These are phyloP conservation scores for Morbakka virulenta DNA, from an alignment of 30 jellyfish, hydroid and myxozoan species.

Conservation along the genomic window DNA sequence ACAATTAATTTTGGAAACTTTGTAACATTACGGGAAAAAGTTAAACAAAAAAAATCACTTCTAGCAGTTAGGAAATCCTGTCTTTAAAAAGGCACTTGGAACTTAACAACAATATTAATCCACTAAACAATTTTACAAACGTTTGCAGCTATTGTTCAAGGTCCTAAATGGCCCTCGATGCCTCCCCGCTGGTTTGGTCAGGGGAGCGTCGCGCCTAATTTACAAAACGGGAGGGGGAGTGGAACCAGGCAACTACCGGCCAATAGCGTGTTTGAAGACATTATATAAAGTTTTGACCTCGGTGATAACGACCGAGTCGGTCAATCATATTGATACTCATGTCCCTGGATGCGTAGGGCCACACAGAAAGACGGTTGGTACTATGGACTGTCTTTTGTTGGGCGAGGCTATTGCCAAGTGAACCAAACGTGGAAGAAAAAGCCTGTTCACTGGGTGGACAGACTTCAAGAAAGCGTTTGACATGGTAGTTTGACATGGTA, in stretches of 20 bases:
- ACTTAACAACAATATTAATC: no score
- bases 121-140: no score
- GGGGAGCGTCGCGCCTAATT: neutral
- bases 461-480: neutral
- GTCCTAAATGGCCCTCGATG: no score
- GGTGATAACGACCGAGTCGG: no score
- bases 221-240: neutral
- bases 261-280: neutral
- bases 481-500: neutral
- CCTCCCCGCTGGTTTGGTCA: neutral
- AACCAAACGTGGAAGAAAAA: neutral
- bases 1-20: no score
- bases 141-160: no score
- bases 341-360: neutral
- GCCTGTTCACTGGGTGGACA: neutral
- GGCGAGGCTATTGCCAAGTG: no score
- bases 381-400: neutral
- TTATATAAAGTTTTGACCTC: neutral
- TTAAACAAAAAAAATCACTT: no score
- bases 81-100: no score
- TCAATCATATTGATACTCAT: neutral
- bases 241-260: slow-evolving; percentile 2
- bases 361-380: neutral
- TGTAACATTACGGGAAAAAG: no score
- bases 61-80: no score